A percentile compares a stretch with the other conserved stretches of the same genome.
phyloP scores from a whole-genome alignment of 23 tunicate species.

The Ciona savignyi region DNA sequence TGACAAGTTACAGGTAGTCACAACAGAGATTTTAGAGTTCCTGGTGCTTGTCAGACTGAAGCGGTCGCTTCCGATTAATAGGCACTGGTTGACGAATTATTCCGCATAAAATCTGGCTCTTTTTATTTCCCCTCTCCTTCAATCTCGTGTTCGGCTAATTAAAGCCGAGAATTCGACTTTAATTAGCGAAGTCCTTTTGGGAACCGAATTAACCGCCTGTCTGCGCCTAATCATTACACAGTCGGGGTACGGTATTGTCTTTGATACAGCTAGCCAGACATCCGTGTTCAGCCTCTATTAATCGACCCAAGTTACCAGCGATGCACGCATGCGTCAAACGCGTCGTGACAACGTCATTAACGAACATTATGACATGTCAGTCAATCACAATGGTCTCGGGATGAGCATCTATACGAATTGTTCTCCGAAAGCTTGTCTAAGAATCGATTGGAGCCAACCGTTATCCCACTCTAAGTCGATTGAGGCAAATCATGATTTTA shows the following conservation, averaged over 20 bases:
- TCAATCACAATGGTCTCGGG: not conserved
- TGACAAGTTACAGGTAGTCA: too few relatives aligned
- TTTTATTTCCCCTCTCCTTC: not conserved
- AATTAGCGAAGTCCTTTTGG: not conserved
- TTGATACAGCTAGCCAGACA: slow-evolving; percentile 1
- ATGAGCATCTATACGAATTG: not conserved
- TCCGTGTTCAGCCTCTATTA: slow-evolving; percentile 5
- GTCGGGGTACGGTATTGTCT: not conserved
- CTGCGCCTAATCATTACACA: slow-evolving; percentile 3
- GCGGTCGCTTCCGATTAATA: not conserved
- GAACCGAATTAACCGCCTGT: not conserved
- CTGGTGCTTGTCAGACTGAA: not conserved
- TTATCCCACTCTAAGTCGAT: too few relatives aligned
- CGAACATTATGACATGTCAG: slow-evolving; percentile 2
- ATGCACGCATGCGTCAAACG: slow-evolving; percentile 18
- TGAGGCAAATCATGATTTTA: too few relatives aligned
- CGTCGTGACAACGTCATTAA: slow-evolving; percentile 8
- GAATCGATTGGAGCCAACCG: too few relatives aligned
- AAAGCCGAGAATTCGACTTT: not conserved
- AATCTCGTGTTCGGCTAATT: not conserved
- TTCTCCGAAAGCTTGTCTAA: not conserved
- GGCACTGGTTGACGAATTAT: not conserved
- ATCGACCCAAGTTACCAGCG: not conserved
- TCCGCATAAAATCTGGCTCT: not conserved
- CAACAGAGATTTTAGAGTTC: too few relatives aligned